Conservation (phyloP, 1,140 invertebrate genomes). For the Thaumatotibia leucotreta region DNA sequence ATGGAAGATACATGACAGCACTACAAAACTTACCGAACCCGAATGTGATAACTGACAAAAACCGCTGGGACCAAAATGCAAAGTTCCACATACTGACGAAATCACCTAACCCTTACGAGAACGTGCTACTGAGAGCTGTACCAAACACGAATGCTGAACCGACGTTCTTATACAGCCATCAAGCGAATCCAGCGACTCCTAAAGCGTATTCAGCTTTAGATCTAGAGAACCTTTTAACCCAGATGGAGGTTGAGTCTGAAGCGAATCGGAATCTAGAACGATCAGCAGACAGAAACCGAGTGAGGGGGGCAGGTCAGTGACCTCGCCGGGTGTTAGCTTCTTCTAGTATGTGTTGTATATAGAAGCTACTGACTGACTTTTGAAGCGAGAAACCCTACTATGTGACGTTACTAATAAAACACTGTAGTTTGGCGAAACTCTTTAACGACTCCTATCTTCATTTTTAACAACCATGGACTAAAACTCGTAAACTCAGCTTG, state of each 20-base stretch:
- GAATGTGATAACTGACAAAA: constrained; percentile 26
- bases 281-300: constrained; percentile 54
- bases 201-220: constrained; percentile 55
- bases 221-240: constrained; percentile 56
- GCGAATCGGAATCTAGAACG: constrained; percentile 65
- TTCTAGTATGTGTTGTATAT: constrained; percentile 8
- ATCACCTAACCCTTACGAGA: constrained; percentile 56
- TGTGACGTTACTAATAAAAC: constrained; percentile 12
- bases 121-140: constrained; percentile 44
- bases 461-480: constrained; percentile 12
- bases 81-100: constrained; percentile 43
- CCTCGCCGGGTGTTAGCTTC: constrained; percentile 34
- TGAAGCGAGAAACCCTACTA: not conserved
- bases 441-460: not conserved
- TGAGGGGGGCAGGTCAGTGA: constrained; percentile 60
- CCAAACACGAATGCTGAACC: constrained; percentile 31
- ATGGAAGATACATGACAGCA: constrained; percentile 40
- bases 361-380: constrained; percentile 14
- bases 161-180: constrained; percentile 22
- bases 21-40: constrained; percentile 32
- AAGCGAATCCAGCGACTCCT: constrained; percentile 28
- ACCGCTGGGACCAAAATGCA: constrained; percentile 25
- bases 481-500: too few species aligned
- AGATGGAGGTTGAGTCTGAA: constrained; percentile 65
- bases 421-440: not conserved